A percentile compares a stretch with the other conserved stretches of the same genome.
These are phyloP conservation scores for Propithecus deckenii DNA, from an alignment of 2,797 vertebrate genomes.

Conservation along the genomic window DNA sequence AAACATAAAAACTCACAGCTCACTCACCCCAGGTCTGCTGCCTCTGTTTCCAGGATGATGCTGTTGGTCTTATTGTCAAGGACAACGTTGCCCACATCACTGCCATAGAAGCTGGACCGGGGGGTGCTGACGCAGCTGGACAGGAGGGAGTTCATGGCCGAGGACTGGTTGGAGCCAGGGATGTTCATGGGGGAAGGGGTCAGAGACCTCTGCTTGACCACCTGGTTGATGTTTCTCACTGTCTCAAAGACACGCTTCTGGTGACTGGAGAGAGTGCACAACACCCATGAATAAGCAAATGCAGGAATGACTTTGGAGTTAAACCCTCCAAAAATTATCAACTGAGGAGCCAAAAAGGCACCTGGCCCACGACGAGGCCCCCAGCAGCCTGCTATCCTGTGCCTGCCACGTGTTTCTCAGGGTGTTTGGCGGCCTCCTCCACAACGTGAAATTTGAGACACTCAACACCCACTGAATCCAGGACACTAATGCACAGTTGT, in stretches of 20 bases:
- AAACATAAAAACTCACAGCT: rapidly evolving
- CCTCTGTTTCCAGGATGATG: constrained; percentile 90
- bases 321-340: background rate
- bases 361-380: rapidly evolving
- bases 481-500: rapidly evolving
- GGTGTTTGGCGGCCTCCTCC: rapidly evolving
- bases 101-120: constrained; percentile 93
- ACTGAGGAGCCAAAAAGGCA: background rate
- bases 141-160: constrained; percentile 92
- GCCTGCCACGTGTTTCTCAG: background rate
- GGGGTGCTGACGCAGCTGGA: constrained; percentile 96
- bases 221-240: constrained; percentile 95
- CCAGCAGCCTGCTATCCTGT: background rate
- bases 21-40: constrained; percentile 89
- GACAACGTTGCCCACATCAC: constrained; percentile 88
- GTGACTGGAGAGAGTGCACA: constrained; percentile 83
- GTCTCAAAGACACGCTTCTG: constrained; percentile 98
- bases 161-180: constrained; percentile 98
- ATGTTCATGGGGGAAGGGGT: constrained; percentile 97
- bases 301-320: background rate
- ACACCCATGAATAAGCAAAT: background rate
- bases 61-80: constrained; percentile 95
- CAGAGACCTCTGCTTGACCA: constrained; percentile 93
- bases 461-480: background rate
- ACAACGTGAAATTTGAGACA: background rate